Evolutionary conservation across 2,888 invertebrate genomes (phyloP), one percentile per base, ranked within the genome.

Genomic region (Yponomeuta evonymella): DNA sequence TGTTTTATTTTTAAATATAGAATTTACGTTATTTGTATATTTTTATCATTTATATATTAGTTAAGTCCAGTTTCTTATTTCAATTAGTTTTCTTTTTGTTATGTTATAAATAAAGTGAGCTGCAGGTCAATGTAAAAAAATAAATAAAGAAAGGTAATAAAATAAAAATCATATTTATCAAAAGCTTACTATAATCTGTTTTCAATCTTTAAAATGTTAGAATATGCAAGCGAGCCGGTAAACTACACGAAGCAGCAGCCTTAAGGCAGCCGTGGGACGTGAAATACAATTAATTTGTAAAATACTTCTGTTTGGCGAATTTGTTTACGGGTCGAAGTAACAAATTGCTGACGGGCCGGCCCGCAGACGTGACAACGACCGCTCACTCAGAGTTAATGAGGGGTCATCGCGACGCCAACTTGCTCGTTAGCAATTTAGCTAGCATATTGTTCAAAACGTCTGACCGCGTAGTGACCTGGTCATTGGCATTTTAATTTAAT

Each of bases 241-340:
- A 5, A 6, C 43, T 43, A 43, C 5, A 43, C 8, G 43, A 1
- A 43, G 6, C 8, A 43, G 43, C 8, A 43, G 43, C 51, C 51
- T 51, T 15, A 51, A 15, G 10, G 12, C 51, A 15, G 51, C 15
- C 51, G 51, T 58, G 82, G 79, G 79, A 77, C 75, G 78, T 74
- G 73, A 81, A 85, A 85, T 84, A 78, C 83, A 86, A 86, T 85
- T 83, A 85, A 86, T 87, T 82, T 78, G 85, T 83, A 82, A 83
- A 84, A 86, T 83, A 81, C 79, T 83, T 58, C 15, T 15, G 15
- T 58, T 83, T 79, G 76, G 79, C 75, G 79, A 83, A 87, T 85
- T 84, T 79, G 83, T 85, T 85, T 81, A 81, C 48, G n/a, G 67
- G 8, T 33, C 36, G 83, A 83, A 80, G 76, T 79, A 82, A 85